These are phyloP conservation scores for Brienomyrus brachyistius DNA, from an alignment of 2,113 vertebrate genomes.

Conservation along the genomic window DNA sequence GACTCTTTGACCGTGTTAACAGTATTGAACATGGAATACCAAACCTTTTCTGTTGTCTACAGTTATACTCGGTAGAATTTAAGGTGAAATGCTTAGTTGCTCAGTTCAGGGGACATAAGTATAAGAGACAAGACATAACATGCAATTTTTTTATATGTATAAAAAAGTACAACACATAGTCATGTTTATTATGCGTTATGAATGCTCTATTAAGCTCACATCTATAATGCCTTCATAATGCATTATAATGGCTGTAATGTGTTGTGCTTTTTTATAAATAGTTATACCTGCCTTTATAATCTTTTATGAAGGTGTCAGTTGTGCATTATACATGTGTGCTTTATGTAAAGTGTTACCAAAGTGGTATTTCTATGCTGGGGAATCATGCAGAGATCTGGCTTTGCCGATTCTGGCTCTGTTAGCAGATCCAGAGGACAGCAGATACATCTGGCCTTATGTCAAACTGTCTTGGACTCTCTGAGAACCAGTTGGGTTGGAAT, in stretches of 20 bases:
- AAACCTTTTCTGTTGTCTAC: neutral
- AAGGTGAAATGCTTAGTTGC: neutral
- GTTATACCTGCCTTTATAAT: too few relatives aligned
- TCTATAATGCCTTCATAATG: too few relatives aligned
- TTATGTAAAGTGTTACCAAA: too few relatives aligned
- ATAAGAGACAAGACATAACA: neutral
- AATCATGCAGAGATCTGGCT: neutral
- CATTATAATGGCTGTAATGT: too few relatives aligned
- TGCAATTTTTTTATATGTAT: too few relatives aligned
- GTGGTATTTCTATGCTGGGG: too few relatives aligned
- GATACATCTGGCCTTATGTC: neutral
- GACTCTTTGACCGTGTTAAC: slow-evolving; percentile 22
- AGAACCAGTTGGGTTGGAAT: neutral
- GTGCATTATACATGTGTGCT: too few relatives aligned
- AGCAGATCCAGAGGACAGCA: neutral
- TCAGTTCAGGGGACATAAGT: neutral
- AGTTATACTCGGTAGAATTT: neutral
- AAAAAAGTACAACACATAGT: too few relatives aligned
- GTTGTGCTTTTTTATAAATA: too few relatives aligned
- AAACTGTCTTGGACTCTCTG: neutral
- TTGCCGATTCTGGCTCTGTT: neutral
- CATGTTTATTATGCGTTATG: too few relatives aligned
- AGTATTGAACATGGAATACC: neutral
- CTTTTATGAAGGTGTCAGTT: too few relatives aligned
- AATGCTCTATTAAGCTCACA: too few relatives aligned